Base-by-base conservation (phyloP, 2,113 vertebrate species). In the Cephalopholis sonnerati region DNA sequence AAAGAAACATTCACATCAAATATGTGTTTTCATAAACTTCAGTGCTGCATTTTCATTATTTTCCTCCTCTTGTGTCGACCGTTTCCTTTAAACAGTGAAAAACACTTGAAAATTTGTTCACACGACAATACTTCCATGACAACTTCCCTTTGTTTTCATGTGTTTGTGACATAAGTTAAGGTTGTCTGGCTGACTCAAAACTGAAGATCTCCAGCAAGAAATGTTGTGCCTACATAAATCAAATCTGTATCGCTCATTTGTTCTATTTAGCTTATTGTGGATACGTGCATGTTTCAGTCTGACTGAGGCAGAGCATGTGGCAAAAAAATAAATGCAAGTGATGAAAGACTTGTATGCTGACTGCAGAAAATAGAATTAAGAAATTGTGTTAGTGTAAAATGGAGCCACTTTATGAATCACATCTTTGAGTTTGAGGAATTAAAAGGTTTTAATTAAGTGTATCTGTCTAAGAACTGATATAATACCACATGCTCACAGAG, bases 401-500 rank as follows among this genome's bases (percentile, higher is more conserved):
- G 10, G 9, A 73, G 41, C 17, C 25, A 16, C 55, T 32, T 24
- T 27, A 39, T 18, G 5, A 39, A 75, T 17, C 24, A 29, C 5
- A 25, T 53, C 22, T 27, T 65, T 3, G 1, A 64, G 48, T 32
- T 46, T 57, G 15, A 58, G 39, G 16, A 48, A 55, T 29, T 58
- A 24, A 24, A 16, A 50, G 10, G 15, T 50, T 69, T 61, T 1
- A 36, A 59, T 22, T 10, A 50, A 25, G 20, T 61, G 5, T 15
- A 50, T n/a, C 2, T 9, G 11, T 71, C 4, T 41, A 67, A 32
- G 11, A 36, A 58, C 74, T 57, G 3, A 10, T 39, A 41, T n/a
- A 83, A 65, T n/a, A 53, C 22, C 25, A 36, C 13, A 66, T 62
- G 46, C n/a, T 75, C 62, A 57, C 68, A 41, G 29, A 74, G 74